These are phyloP conservation scores for Pelobates fuscus DNA, from an alignment of 2,113 vertebrate species.

Conservation along the genomic window DNA sequence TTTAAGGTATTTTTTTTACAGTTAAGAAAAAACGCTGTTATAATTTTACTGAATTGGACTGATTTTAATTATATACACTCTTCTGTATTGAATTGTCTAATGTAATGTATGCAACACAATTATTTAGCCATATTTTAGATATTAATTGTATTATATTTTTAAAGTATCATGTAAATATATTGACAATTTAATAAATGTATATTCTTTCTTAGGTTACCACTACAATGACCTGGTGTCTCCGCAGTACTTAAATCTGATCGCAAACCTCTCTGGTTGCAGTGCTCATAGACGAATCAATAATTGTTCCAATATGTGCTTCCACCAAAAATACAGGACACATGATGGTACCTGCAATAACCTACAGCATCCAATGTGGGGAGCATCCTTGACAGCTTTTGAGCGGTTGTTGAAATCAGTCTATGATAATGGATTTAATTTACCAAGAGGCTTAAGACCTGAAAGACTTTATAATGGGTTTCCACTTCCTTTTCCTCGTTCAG, in stretches of 20 bases:
- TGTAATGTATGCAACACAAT: too few species aligned
- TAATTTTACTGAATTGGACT: too few species aligned
- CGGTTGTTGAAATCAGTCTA: conserved; percentile 92
- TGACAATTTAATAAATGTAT: too few species aligned
- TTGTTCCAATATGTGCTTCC: conserved; percentile 97
- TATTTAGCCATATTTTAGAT: too few species aligned
- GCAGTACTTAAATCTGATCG: conserved; percentile 90
- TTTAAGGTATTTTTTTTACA: too few species aligned
- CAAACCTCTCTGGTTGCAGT: conserved; percentile 93
- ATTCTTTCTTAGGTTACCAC: conserved; percentile 81
- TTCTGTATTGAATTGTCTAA: too few species aligned
- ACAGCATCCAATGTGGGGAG: conserved; percentile 96
- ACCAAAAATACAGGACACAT: conserved; percentile 92
- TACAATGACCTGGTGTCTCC: conserved; percentile 98
- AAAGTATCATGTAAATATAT: too few species aligned
- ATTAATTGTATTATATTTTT: too few species aligned
- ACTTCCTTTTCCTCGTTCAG: conserved; percentile 85
- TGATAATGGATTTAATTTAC: conserved; percentile 95
- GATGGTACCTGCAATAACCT: conserved; percentile 98
- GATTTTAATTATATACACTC: too few species aligned
- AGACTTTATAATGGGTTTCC: conserved; percentile 76
- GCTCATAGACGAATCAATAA: conserved; percentile 92
- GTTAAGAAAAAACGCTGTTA: too few species aligned
- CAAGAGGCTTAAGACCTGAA: conserved; percentile 75
- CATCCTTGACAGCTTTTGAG: conserved; percentile 94